Evolutionary conservation across 2,113 vertebrate genomes (phyloP), one percentile per base, ranked within the genome.

Genomic region (Brienomyrus brachyistius): DNA sequence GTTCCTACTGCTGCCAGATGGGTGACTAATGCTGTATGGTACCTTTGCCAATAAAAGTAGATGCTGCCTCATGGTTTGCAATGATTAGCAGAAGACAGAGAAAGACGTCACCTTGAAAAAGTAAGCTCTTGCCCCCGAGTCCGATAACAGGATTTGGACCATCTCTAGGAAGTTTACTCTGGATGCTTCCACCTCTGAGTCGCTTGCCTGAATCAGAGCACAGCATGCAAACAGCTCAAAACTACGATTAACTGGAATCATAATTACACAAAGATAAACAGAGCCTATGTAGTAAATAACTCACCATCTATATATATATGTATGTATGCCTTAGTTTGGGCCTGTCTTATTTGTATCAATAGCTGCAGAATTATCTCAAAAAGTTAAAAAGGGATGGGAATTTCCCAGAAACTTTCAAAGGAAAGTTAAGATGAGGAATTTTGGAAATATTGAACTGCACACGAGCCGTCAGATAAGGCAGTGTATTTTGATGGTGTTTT

Each of bases 121-220:
- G 91, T 94, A 93, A 0, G 92, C 94, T 90, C 94, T 94, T 88
- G 95, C 94, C 7, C 89, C 89, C 3, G 95, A 94, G 90, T 95
- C 94, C 91, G 94, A 95, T 35, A 96, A 91, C 52, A 96, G 91
- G 52, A 93, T 95, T 90, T 94, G 94, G 59, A 96, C 93, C 35
- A 96, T 93, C 4, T 93, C 92, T 19, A 94, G 90, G 86, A 95
- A 95, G 45, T 94, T 95, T 51, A 93, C 91, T 88, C 95, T 93
- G 85, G 93, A 94, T 59, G 91, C 91, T 91, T 94, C 94, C 52
- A 95, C 89, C 35, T 94, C 94, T 52, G 91, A 87, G 89, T 95
- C 94, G 91, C 2, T 87, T 62, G 21, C 80, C 62, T 89, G 6
- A 35, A 83, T 59, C 77, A 88, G 15, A 31, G 27, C 62, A 70